Conservation (phyloP, 1,140 invertebrate genomes). For the Potamilus streckersoni region DNA sequence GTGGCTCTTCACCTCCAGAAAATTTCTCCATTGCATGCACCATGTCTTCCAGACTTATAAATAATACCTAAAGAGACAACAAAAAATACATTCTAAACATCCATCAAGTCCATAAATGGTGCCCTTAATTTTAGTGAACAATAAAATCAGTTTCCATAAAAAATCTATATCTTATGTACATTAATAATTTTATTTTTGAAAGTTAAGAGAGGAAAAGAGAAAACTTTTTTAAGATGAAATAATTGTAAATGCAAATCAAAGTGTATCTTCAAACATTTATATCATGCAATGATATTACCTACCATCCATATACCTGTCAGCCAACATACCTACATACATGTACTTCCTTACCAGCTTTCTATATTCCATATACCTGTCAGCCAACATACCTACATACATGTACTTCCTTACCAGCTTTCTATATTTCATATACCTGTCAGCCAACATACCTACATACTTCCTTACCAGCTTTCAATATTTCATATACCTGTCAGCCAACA, state of each 20-base stretch:
- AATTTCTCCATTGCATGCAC: conserved; percentile 49
- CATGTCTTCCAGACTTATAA: conserved; percentile 53
- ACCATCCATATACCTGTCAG: too few species aligned
- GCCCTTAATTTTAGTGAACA: background rate
- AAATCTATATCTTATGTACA: background rate
- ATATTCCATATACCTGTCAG: too few species aligned
- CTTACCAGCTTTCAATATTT: too few species aligned
- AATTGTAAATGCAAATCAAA: background rate
- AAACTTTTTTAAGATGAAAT: conserved; percentile 1
- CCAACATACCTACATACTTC: too few species aligned
- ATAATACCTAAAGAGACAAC: conserved; percentile 43
- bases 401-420: too few species aligned
- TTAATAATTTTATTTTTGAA: background rate
- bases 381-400: too few species aligned
- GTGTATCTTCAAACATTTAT: background rate
- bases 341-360: too few species aligned
- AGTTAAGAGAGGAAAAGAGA: background rate
- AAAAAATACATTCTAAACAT: conserved; percentile 1
- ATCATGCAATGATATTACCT: too few species aligned
- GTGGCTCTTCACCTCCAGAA: conserved; percentile 43
- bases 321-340: too few species aligned
- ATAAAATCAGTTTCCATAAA: background rate
- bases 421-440: too few species aligned
- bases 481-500: too few species aligned
- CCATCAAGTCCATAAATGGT: background rate